A percentile compares a stretch with the other conserved stretches of the same genome.
Evolutionary conservation across 2,113 vertebrate genomes (phyloP).

Genomic region (Calyptomena viridis): DNA sequence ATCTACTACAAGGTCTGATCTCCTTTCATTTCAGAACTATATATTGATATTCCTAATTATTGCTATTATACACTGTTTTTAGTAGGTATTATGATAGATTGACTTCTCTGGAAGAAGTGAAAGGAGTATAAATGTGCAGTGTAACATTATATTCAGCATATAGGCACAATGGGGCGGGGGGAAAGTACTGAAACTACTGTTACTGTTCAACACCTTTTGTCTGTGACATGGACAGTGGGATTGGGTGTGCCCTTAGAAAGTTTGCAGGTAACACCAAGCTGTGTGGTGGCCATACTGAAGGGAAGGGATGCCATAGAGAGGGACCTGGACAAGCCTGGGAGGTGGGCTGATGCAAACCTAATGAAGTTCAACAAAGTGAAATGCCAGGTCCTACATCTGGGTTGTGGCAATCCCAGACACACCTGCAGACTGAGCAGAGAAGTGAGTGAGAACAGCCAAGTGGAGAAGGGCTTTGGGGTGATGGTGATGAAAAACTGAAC

Average conservation of each 20-base stretch:
- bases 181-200: background rate
- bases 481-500: background rate
- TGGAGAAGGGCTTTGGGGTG: background rate
- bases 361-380: background rate
- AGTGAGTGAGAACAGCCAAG: background rate
- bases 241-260: background rate
- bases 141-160: background rate
- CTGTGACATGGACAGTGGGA: background rate
- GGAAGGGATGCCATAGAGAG: background rate
- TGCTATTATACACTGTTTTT: background rate
- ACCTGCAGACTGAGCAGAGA: background rate
- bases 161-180: background rate
- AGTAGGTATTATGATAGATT: background rate
- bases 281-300: background rate
- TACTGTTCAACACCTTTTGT: background rate
- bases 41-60: background rate
- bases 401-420: background rate
- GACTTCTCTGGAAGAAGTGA: background rate
- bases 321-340: background rate
- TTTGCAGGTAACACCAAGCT: background rate
- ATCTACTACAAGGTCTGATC: background rate
- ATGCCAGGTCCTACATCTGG: background rate
- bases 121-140: background rate
- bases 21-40: background rate
- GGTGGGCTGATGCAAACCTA: background rate